Conservation (phyloP, 2,888 invertebrate species). For the Euplagia quadripunctaria region DNA sequence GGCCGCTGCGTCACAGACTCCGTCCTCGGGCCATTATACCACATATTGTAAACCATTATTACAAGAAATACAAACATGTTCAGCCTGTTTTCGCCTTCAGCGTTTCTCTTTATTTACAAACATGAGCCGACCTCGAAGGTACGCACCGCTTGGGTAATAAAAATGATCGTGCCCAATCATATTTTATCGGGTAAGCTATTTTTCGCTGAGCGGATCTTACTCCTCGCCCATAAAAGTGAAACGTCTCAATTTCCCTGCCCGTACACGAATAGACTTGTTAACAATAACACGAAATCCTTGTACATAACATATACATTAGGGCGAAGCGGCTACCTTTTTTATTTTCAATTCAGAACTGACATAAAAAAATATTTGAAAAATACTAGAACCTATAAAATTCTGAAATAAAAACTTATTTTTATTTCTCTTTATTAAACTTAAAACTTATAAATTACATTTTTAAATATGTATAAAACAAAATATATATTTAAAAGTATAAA, state of each 20-base stretch:
- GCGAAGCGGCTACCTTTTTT: too few relatives aligned
- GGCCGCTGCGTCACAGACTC: not conserved
- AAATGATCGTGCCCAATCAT: conserved; percentile 81
- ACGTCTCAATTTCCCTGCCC: conserved; percentile 70
- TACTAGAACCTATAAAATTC: too few relatives aligned
- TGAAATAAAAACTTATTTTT: too few relatives aligned
- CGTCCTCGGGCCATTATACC: not conserved
- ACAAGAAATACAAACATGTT: conserved; percentile 13
- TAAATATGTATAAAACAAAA: too few relatives aligned
- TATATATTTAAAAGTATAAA: too few relatives aligned
- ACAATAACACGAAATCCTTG: conserved; percentile 56
- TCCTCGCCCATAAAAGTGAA: conserved; percentile 63
- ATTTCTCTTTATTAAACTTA: too few relatives aligned
- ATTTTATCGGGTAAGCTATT: conserved; percentile 81
- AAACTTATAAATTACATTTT: too few relatives aligned
- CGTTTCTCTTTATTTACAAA: conserved; percentile 53
- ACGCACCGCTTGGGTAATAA: conserved; percentile 67
- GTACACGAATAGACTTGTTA: conserved; percentile 74
- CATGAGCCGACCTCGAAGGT: conserved; percentile 49
- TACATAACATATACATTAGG: not conserved
- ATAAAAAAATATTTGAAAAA: too few relatives aligned
- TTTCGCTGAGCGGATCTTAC: conserved; percentile 62
- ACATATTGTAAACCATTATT: conserved; percentile 1
- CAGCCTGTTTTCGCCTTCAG: conserved; percentile 24
- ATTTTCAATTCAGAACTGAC: too few relatives aligned